Conservation (phyloP, 2,888 invertebrate species). For the Panzeria rudis region DNA sequence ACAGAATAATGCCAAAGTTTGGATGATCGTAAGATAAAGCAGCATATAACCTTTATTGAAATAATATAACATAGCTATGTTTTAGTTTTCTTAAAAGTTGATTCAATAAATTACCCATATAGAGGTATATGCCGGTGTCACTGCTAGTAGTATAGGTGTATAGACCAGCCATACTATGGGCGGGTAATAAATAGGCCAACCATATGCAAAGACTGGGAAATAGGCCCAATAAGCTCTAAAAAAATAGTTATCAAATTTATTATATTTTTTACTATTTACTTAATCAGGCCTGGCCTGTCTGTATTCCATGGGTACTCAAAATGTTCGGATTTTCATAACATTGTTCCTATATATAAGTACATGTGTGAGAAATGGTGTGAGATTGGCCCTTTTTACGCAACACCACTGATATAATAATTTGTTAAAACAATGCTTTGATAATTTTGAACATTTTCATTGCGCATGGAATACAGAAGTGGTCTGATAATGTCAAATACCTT, state of each 20-base stretch:
- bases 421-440: no score
- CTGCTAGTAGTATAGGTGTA: slow-evolving; percentile 88
- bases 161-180: slow-evolving; percentile 94
- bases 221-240: slow-evolving; percentile 90
- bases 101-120: slow-evolving; percentile 85
- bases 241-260: neutral
- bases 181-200: slow-evolving; percentile 93
- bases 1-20: slow-evolving; percentile 88
- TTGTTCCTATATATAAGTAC: no score
- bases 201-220: slow-evolving; percentile 92
- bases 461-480: no score
- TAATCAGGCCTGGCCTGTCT: no score
- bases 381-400: no score
- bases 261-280: no score
- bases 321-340: no score
- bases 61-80: neutral
- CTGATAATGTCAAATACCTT: neutral
- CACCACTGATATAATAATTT: no score
- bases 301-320: no score
- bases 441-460: no score
- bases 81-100: neutral
- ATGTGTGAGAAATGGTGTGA: no score
- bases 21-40: slow-evolving; percentile 88
- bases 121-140: slow-evolving; percentile 89
- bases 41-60: slow-evolving; percentile 87